phyloP scores from a whole-genome alignment of 2,797 vertebrate genomes.

The Serranus cabrilla region DNA sequence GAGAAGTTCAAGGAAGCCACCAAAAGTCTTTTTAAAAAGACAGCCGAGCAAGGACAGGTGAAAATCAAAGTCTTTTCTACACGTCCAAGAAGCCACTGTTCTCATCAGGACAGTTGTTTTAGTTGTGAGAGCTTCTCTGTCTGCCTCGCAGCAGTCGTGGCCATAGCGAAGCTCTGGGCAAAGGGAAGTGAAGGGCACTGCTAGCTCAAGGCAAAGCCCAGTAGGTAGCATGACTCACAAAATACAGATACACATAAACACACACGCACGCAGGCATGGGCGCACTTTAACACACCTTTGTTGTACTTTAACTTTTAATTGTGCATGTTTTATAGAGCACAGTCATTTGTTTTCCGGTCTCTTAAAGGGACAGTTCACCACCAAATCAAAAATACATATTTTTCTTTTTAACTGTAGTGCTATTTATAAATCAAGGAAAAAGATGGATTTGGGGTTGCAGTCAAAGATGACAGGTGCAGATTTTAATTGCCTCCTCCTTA shows the following conservation, averaged over 20 bases:
- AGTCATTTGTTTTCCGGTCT: slow-evolving; percentile 24
- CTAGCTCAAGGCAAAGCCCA: slow-evolving; percentile 80
- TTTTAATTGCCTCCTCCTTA: no score
- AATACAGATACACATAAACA: slow-evolving; percentile 26
- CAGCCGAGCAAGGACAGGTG: slow-evolving; percentile 16
- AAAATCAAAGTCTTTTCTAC: slow-evolving; percentile 67
- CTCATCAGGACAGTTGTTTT: slow-evolving; percentile 90
- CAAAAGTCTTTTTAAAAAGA: slow-evolving; percentile 3
- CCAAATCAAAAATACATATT: no score
- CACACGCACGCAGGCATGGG: slow-evolving; percentile 25
- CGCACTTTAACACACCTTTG: slow-evolving; percentile 27
- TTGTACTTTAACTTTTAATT: slow-evolving; percentile 40
- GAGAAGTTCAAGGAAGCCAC: slow-evolving; percentile 12
- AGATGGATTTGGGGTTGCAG: no score
- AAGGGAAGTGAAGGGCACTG: slow-evolving; percentile 81
- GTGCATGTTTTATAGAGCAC: not conserved
- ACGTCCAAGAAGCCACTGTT: slow-evolving; percentile 90
- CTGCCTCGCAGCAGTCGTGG: slow-evolving; percentile 60
- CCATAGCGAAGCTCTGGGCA: slow-evolving; percentile 74
- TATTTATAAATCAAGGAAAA: no score
- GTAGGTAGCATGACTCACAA: slow-evolving; percentile 61
- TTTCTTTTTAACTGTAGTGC: no score
- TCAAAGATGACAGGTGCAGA: no score
- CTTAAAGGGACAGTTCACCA: slow-evolving; percentile 15
- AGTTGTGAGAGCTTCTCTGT: slow-evolving; percentile 85